Percentiles rank a stretch among this genome's conserved stretches.
phyloP scores from a whole-genome alignment of 2,888 invertebrate species.

The Rhopalosiphum nymphaeae region DNA sequence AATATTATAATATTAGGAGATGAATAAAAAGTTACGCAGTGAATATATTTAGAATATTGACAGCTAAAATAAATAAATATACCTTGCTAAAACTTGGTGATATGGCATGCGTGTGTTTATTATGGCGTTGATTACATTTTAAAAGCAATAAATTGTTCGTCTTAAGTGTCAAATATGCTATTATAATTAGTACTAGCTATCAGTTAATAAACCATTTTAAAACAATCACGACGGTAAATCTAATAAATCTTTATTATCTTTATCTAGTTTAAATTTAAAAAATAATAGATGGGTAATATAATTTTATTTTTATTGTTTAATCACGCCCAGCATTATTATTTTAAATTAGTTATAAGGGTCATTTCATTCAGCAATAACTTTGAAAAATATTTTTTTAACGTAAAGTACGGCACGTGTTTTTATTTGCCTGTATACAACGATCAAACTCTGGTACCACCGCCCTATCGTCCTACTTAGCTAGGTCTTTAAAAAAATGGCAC shows the following conservation, averaged over 20 bases:
- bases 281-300: background rate
- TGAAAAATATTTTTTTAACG: background rate
- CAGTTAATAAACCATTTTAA: background rate
- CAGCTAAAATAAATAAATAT: background rate
- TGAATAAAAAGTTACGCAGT: background rate
- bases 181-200: background rate
- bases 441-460: background rate
- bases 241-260: constrained; percentile 6
- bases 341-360: background rate
- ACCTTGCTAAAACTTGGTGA: background rate
- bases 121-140: background rate
- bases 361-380: background rate
- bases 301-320: background rate
- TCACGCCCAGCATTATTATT: background rate
- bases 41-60: background rate
- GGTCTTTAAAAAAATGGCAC: background rate
- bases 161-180: background rate
- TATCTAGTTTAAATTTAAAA: background rate
- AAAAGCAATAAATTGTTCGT: background rate
- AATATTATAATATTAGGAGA: background rate
- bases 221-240: background rate
- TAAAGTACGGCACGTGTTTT: background rate
- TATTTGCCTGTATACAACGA: background rate
- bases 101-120: background rate
- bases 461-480: background rate